A percentile compares a stretch with the other conserved stretches of the same genome.
These are phyloP conservation scores for Ennomos fuscantarius DNA, from an alignment of 2,888 invertebrate genomes.

Conservation along the genomic window DNA sequence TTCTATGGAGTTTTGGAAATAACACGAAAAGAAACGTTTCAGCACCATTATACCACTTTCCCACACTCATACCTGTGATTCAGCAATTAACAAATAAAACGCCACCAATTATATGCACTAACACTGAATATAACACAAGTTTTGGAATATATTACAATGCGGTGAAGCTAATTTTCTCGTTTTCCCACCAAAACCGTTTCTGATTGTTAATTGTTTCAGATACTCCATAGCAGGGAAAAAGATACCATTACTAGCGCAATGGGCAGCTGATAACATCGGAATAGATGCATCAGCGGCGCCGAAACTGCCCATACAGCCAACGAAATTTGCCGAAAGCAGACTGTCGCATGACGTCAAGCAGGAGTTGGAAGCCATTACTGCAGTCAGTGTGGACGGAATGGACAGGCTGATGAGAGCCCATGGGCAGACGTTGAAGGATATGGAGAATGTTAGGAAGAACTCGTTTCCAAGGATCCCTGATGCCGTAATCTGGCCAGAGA, in stretches of 20 bases:
- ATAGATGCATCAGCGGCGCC: slow-evolving; percentile 81
- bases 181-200: no score
- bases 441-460: slow-evolving; percentile 90
- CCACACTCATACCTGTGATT: no score
- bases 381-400: slow-evolving; percentile 87
- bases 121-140: no score
- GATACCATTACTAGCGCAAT: slow-evolving; percentile 92
- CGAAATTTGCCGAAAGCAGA: slow-evolving; percentile 88
- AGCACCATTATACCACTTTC: no score
- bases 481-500: slow-evolving; percentile 95
- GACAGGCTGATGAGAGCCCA: slow-evolving; percentile 95
- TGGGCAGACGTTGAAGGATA: slow-evolving; percentile 97
- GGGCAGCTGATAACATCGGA: slow-evolving; percentile 91
- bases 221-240: slow-evolving; percentile 90
- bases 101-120: no score
- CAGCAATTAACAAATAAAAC: no score
- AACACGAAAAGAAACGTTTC: no score
- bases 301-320: slow-evolving; percentile 83
- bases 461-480: slow-evolving; percentile 95
- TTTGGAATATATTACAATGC: no score
- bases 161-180: no score
- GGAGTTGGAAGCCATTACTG: slow-evolving; percentile 78
- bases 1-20: no score
- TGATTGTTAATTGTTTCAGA: slow-evolving; percentile 67
- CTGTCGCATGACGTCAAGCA: slow-evolving; percentile 86